These are phyloP conservation scores for Athalia rosae DNA, from an alignment of 2,888 invertebrate species.

Conservation along the genomic window DNA sequence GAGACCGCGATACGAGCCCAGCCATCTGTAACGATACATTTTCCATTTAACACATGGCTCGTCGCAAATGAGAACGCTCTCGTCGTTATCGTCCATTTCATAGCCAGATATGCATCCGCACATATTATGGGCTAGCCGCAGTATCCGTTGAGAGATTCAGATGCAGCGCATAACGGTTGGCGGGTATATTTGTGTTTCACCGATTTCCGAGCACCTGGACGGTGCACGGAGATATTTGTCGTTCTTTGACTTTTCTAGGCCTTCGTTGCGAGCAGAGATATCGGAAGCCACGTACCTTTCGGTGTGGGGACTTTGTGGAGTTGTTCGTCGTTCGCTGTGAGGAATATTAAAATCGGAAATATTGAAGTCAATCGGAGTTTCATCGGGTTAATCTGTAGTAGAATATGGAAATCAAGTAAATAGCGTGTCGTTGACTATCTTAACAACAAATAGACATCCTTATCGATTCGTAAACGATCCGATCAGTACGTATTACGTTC, in stretches of 20 bases:
- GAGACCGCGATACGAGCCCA: slow-evolving; percentile 61
- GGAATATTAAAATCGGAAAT: too few species aligned
- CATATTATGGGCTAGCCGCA: slow-evolving; percentile 62
- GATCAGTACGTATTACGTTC: too few species aligned
- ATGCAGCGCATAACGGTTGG: slow-evolving; percentile 77
- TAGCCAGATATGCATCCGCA: slow-evolving; percentile 65
- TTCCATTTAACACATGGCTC: slow-evolving; percentile 63
- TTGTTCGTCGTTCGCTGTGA: too few species aligned
- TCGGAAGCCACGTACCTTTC: slow-evolving; percentile 58
- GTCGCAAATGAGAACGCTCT: slow-evolving; percentile 65
- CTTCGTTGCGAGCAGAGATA: slow-evolving; percentile 54
- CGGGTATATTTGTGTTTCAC: slow-evolving; percentile 73
- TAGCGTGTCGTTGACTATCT: too few species aligned
- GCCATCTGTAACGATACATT: slow-evolving; percentile 60
- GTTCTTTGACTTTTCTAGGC: slow-evolving; percentile 51
- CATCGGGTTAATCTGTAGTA: too few species aligned
- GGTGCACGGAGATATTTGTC: slow-evolving; percentile 58
- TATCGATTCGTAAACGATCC: too few species aligned
- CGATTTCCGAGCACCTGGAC: slow-evolving; percentile 61
- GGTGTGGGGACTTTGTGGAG: too few species aligned
- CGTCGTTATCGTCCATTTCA: slow-evolving; percentile 57
- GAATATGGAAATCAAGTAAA: too few species aligned
- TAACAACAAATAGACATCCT: too few species aligned
- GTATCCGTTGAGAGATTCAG: slow-evolving; percentile 74
- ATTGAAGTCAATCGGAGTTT: too few species aligned